Evolutionary conservation across 2,888 invertebrate genomes (phyloP), one percentile per base, ranked within the genome.

Genomic region (Caenorhabditis sp.): DNA sequence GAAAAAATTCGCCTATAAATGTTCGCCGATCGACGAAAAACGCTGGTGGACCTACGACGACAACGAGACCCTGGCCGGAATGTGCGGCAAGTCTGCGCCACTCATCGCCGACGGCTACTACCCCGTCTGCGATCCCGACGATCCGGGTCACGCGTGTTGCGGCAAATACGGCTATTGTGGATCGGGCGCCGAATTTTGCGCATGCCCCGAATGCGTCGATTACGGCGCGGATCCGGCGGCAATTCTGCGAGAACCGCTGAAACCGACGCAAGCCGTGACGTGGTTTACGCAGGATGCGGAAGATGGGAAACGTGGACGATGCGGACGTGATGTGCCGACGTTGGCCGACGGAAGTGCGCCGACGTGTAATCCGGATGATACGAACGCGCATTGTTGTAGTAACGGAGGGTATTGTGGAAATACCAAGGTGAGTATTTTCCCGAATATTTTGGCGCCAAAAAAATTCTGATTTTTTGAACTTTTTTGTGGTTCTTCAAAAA

Each of bases 21-120:
- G 85, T 37, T 82, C 83, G 12, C 84, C 86, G 14, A 77, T 84
- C 6, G 72, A 76, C 12, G 84, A 83, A 21, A 83, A 84, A 63
- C 63, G 86, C 24, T 88, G 87, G 87, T 87, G 87, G 87, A 86
- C 86, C 0, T 83, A 81, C 27, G 86, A 86, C 54, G 85, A 86
- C 62, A 60, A 77, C 14, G 69, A 81, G 76, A 78, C 82, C 10
- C n/a, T 83, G 21, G 85, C 85, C 1, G 85, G 85, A 24, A 83
- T 84, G 82, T 87, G 87, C 61, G 87, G 87, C 6, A 72, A 78
- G 26, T 83, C 82, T 1, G 86, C 87, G 1, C 87, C 87, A 3
- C 75, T 88, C 43, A 81, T 81, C 62, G n/a, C n/a, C n/a, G 83
- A 87, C 27, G 87, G 87, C 1, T 84, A 71, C 59, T 87, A 87